These are phyloP conservation scores for Diachasmimorpha longicaudata DNA, from an alignment of 1,140 invertebrate genomes.

Conservation along the genomic window DNA sequence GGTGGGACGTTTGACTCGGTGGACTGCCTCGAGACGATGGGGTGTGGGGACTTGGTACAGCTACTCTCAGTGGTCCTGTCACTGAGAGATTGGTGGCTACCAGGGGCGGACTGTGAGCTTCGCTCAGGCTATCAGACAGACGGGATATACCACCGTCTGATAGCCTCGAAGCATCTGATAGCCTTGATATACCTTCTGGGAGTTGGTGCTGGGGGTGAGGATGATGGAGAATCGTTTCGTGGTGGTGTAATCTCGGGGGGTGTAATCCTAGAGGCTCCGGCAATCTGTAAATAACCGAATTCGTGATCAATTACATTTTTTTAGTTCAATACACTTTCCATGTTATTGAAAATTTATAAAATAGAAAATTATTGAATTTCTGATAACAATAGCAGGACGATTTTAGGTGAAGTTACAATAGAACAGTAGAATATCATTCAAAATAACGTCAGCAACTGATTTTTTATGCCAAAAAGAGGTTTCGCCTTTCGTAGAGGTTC, in stretches of 20 bases:
- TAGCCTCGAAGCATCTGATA: conserved; percentile 57
- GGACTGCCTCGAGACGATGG: conserved; percentile 59
- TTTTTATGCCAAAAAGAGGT: too few relatives aligned
- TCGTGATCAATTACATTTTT: not conserved
- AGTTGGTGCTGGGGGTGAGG: conserved; percentile 50
- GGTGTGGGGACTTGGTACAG: conserved; percentile 60
- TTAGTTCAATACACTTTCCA: not conserved
- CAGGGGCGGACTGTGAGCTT: conserved; percentile 59
- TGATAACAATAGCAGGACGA: not conserved
- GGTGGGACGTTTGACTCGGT: conserved; percentile 38
- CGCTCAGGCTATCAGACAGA: conserved; percentile 56
- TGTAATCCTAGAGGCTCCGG: conserved; percentile 54
- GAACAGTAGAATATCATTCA: too few relatives aligned
- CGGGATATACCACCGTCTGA: conserved; percentile 58
- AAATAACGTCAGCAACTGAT: too few relatives aligned
- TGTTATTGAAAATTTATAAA: not conserved
- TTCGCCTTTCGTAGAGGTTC: too few relatives aligned
- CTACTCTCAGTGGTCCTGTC: conserved; percentile 56
- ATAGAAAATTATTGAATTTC: not conserved
- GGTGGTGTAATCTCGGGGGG: conserved; percentile 52
- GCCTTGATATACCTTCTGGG: conserved; percentile 56
- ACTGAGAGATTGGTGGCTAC: conserved; percentile 60
- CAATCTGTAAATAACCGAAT: conserved; percentile 44
- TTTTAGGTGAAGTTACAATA: too few relatives aligned
- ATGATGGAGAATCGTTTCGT: conserved; percentile 51